A percentile compares a stretch with the other conserved stretches of the same genome.
These are phyloP conservation scores for Promerops cafer DNA, from an alignment of 2,113 vertebrate species.

Conservation along the genomic window DNA sequence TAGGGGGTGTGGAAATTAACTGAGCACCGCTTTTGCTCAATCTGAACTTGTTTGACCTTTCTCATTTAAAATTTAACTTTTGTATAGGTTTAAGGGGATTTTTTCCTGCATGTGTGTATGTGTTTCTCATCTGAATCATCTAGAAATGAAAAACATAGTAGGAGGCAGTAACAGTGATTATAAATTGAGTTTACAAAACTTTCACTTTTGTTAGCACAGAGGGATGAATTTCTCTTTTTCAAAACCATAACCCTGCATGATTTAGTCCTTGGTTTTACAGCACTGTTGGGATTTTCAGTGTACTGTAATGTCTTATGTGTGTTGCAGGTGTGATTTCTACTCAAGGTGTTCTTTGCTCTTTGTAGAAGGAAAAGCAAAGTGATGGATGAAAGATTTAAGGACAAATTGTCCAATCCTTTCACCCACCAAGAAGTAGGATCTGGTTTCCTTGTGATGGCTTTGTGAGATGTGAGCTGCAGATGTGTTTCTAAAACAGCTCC, in stretches of 20 bases:
- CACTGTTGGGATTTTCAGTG: not conserved
- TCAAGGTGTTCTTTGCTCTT: not conserved
- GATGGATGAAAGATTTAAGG: not conserved
- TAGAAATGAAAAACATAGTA: not conserved
- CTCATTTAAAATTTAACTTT: not conserved
- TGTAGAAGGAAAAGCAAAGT: not conserved
- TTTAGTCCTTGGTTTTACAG: not conserved
- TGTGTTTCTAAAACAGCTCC: not conserved
- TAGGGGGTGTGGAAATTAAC: not conserved
- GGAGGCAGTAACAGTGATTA: not conserved
- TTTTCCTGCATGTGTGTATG: not conserved
- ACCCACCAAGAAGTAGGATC: not conserved
- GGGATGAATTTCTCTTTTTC: not conserved
- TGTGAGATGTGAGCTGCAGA: not conserved
- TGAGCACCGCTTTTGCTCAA: not conserved
- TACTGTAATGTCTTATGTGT: not conserved
- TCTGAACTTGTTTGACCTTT: not conserved
- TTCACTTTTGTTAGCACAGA: not conserved
- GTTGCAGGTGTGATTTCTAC: not conserved
- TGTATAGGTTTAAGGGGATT: not conserved
- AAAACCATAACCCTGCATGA: not conserved
- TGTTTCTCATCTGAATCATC: not conserved
- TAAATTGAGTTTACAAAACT: not conserved
- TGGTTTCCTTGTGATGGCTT: not conserved
- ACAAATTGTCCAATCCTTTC: not conserved